Conservation (phyloP, 2,113 vertebrate genomes). For the Circaetus cinerascens region DNA sequence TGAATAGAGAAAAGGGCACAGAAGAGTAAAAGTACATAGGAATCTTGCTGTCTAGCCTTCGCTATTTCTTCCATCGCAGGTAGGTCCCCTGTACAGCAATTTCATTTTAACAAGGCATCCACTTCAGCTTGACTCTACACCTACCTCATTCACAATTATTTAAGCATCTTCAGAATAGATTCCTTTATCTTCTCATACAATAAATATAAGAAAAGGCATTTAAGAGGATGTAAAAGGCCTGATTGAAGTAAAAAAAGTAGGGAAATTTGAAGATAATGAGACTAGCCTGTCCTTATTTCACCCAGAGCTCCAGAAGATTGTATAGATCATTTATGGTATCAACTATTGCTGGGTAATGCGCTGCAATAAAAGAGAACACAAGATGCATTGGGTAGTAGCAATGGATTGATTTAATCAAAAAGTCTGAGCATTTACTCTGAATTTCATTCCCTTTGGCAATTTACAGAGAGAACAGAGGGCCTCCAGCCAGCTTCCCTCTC, state of each 20-base stretch:
- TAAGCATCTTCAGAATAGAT: slow-evolving; percentile 2
- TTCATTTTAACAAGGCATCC: slow-evolving; percentile 8
- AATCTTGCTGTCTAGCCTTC: not conserved
- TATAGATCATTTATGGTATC: not conserved
- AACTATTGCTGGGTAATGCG: not conserved
- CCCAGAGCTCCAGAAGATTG: not conserved
- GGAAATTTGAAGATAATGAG: slow-evolving; percentile 27
- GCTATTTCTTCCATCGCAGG: not conserved
- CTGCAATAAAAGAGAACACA: slow-evolving; percentile 4
- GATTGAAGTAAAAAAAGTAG: not conserved
- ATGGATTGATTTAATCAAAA: slow-evolving; percentile 25
- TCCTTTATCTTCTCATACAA: not conserved
- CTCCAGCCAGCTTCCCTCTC: not conserved
- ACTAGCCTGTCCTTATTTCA: not conserved
- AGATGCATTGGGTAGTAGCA: not conserved
- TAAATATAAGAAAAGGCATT: not conserved
- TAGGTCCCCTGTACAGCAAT: not conserved
- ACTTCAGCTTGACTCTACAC: not conserved
- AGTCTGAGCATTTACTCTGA: not conserved
- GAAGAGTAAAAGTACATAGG: not conserved
- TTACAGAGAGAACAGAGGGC: not conserved
- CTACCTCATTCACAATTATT: slow-evolving; percentile 10
- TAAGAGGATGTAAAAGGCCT: not conserved
- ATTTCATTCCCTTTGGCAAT: slow-evolving; percentile 16
- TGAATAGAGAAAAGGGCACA: not conserved